A percentile compares a stretch with the other conserved stretches of the same genome.
These are phyloP conservation scores for Artibeus jamaicensis DNA, from an alignment of 2,797 vertebrate genomes.

Conservation along the genomic window DNA sequence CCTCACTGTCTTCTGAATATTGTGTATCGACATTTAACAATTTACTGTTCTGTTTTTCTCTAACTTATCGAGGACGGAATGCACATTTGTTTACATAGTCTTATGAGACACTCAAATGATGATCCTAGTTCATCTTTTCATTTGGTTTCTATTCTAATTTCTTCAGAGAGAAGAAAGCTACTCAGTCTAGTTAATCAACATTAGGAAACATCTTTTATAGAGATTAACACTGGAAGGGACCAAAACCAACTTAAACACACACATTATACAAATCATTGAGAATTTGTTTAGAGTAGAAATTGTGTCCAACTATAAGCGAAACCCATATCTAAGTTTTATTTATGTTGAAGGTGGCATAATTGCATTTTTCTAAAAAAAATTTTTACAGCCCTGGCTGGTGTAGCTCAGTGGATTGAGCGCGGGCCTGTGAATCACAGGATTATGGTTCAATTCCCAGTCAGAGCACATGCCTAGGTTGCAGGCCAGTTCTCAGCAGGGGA, in stretches of 20 bases:
- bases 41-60: background rate
- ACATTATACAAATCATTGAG: background rate
- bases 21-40: background rate
- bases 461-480: too few relatives aligned
- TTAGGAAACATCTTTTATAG: constrained; percentile 11
- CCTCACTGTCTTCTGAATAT: background rate
- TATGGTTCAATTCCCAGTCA: too few relatives aligned
- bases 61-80: background rate
- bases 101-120: background rate
- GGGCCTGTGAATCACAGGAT: too few relatives aligned
- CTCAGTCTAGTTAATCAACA: background rate
- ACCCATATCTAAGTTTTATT: constrained; percentile 1
- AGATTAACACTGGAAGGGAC: background rate
- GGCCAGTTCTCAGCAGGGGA: too few relatives aligned
- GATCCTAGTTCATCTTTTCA: background rate
- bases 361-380: constrained; percentile 2
- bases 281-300: constrained; percentile 45
- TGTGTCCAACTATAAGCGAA: background rate
- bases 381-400: too few relatives aligned
- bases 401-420: too few relatives aligned
- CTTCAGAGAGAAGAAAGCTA: background rate
- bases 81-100: background rate
- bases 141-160: background rate
- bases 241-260: constrained; percentile 3
- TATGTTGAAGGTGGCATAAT: background rate